Evolutionary conservation across 2,113 vertebrate species (phyloP), one percentile per base, ranked within the genome.

Genomic region (Alligator sinensis): DNA sequence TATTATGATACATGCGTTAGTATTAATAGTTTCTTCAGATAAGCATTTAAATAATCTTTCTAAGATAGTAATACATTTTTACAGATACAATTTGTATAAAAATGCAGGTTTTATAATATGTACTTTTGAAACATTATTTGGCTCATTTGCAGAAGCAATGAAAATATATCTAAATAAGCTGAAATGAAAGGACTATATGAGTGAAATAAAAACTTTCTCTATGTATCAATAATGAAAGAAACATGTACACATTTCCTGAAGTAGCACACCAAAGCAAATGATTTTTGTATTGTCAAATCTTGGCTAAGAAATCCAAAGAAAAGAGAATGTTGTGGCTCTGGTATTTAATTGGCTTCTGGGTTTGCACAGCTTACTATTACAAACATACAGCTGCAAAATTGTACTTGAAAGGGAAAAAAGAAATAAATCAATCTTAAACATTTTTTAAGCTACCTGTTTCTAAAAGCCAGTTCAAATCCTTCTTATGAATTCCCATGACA

Each of bases 401-500:
- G 9, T 84, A 76, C 78, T 66, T 92, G 60, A 91, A 87, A 91
- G 75, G 10, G 62, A 30, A 79, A 83, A 79, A 81, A 27, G 18
- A 91, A 86, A 38, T 34, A 94, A 95, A 0, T 0, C 14, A 61
- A 85, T 88, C 38, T 63, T 82, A 87, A 84, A 74, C 25, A 28
- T 60, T 90, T 90, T 74, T 83, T 47, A 89, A 95, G 68, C 19
- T 74, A 58, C 1, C 0, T 4, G 6, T 87, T 87, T 82, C 91
- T 79, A 91, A 89, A 93, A 91, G 34, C 27, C 70, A 70, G 70
- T 57, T 92, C 79, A 90, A 96, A 93, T 91, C 87, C 70, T 81
- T 92, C 87, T 70, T 62, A 57, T 5, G 64, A 88, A 82, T 57
- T 27, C 84, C 64, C 7, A 66, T 22, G 38, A 54, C 90, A 91